A percentile compares a stretch with the other conserved stretches of the same genome.
phyloP scores from a whole-genome alignment of 1,140 invertebrate species.

The Philotrypesis tridentata region DNA sequence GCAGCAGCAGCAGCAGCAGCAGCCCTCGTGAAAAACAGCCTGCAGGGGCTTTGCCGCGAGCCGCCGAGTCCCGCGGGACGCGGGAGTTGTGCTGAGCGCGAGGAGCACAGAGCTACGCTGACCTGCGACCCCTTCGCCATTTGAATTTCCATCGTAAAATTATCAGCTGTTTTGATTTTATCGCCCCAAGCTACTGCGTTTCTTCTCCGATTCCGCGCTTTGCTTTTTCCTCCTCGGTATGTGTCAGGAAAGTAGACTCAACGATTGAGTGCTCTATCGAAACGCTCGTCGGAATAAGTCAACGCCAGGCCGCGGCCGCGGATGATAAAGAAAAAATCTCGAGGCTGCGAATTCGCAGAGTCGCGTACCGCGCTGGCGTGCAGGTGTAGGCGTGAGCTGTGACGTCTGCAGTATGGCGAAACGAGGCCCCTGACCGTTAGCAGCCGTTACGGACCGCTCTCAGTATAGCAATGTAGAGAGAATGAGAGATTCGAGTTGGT shows the following conservation, averaged over 20 bases:
- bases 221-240: too few relatives aligned
- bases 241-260: too few relatives aligned
- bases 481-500: neutral
- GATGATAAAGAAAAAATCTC: neutral
- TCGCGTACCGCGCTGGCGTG: neutral
- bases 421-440: neutral
- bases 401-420: neutral
- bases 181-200: neutral
- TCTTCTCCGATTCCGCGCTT: too few relatives aligned
- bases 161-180: constrained; percentile 52
- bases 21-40: constrained; percentile 31
- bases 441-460: too few relatives aligned
- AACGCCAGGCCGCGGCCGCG: too few relatives aligned
- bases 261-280: too few relatives aligned
- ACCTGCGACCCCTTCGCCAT: constrained; percentile 9
- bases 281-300: too few relatives aligned
- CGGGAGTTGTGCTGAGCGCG: neutral
- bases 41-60: constrained; percentile 20
- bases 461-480: too few relatives aligned
- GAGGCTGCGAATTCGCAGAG: neutral
- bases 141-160: constrained; percentile 51
- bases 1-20: too few relatives aligned
- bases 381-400: neutral
- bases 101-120: neutral
- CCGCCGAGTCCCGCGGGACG: constrained; percentile 10